Conservation (phyloP, 2,113 vertebrate species). For the Cygnus buccinator region DNA sequence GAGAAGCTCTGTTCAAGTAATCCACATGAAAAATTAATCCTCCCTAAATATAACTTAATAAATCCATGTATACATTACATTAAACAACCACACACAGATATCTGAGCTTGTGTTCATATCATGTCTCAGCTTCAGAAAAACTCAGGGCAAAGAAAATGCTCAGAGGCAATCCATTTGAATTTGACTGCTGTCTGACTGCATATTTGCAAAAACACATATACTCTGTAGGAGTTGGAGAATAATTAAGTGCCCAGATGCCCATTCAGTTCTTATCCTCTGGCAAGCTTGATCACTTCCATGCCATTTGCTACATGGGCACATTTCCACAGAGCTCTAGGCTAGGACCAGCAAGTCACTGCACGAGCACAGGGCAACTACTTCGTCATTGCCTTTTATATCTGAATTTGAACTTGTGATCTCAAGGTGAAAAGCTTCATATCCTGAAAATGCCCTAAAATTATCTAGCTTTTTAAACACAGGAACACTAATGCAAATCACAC, state of each 20-base stretch:
- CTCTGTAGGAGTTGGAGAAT: not conserved
- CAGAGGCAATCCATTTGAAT: not conserved
- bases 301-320: not conserved
- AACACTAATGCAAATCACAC: not conserved
- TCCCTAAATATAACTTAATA: not conserved
- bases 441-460: not conserved
- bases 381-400: not conserved
- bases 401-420: not conserved
- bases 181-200: not conserved
- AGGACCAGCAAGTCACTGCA: not conserved
- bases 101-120: not conserved
- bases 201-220: not conserved
- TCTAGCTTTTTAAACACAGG: not conserved
- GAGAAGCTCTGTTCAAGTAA: not conserved
- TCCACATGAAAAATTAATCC: not conserved
- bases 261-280: not conserved
- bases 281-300: not conserved
- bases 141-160: not conserved
- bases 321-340: not conserved
- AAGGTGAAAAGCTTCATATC: not conserved
- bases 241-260: slow-evolving; percentile 37
- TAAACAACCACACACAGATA: not conserved
- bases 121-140: not conserved
- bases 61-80: not conserved
- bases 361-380: not conserved